A percentile compares a stretch with the other conserved stretches of the same genome.
Evolutionary conservation across 2,888 invertebrate genomes (phyloP).

Genomic region (Drosophila falleni): DNA sequence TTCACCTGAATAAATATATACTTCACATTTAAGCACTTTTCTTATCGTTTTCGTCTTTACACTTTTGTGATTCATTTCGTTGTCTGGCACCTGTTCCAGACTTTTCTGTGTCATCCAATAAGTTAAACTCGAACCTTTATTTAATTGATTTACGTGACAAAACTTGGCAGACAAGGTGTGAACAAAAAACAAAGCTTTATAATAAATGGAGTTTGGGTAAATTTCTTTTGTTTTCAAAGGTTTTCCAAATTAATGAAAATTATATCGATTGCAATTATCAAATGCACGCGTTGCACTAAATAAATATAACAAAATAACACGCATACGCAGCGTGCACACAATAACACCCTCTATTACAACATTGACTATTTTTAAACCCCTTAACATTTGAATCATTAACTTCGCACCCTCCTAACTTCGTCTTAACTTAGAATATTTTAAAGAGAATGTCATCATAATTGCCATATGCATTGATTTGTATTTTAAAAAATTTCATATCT

Average conservation of each 20-base stretch:
- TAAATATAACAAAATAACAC: conserved; percentile 26
- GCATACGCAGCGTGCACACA: conserved; percentile 50
- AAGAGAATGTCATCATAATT: too few relatives aligned
- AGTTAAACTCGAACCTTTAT: conserved; percentile 48
- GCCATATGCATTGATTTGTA: too few relatives aligned
- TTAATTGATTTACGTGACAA: conserved; percentile 76
- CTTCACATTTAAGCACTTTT: conserved; percentile 7
- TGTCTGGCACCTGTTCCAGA: conserved; percentile 38
- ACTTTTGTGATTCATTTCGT: conserved; percentile 4
- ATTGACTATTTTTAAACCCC: too few relatives aligned
- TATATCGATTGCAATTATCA: conserved; percentile 28
- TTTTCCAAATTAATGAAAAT: conserved; percentile 43
- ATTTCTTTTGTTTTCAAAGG: conserved; percentile 4
- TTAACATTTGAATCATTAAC: too few relatives aligned
- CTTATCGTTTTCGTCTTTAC: conserved; percentile 5
- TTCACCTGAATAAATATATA: background rate
- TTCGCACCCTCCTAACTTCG: too few relatives aligned
- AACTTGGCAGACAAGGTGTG: conserved; percentile 64
- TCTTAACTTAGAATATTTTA: too few relatives aligned
- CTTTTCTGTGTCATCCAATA: conserved; percentile 45
- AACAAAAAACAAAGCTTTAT: conserved; percentile 19
- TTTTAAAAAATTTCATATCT: too few relatives aligned
- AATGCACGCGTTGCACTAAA: conserved; percentile 36
- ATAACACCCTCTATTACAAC: too few relatives aligned
- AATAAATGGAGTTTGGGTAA: conserved; percentile 11